Conservation (phyloP, 2,888 invertebrate genomes). For the Alsophila aescularia region DNA sequence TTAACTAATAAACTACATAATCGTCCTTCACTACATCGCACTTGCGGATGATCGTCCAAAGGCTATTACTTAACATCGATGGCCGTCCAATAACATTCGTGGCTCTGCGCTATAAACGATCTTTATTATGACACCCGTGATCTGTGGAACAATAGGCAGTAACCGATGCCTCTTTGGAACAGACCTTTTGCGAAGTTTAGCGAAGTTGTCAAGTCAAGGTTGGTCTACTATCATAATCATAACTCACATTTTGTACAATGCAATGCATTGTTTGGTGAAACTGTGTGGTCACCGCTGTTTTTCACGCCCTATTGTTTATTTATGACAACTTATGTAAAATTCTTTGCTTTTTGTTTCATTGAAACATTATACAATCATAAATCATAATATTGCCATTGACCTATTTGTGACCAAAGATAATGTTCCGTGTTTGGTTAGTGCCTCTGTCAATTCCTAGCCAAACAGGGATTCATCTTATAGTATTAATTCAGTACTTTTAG, state of each 20-base stretch:
- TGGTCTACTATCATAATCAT: slow-evolving; percentile 5
- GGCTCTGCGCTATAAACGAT: slow-evolving; percentile 42
- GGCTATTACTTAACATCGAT: slow-evolving; percentile 25
- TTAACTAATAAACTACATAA: background rate
- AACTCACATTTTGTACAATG: slow-evolving; percentile 7
- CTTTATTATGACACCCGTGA: slow-evolving; percentile 50
- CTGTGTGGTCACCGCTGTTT: background rate
- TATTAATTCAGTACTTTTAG: no score
- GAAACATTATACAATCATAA: background rate
- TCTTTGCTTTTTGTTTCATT: background rate
- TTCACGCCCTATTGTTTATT: background rate
- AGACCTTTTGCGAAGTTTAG: slow-evolving; percentile 43
- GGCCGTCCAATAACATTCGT: slow-evolving; percentile 16
- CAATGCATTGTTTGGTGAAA: background rate
- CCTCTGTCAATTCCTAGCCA: no score
- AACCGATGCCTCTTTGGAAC: slow-evolving; percentile 44
- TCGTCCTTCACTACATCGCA: background rate
- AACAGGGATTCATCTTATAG: no score
- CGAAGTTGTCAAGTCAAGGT: slow-evolving; percentile 31
- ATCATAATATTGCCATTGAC: no score
- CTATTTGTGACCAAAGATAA: no score
- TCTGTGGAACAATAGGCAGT: slow-evolving; percentile 58
- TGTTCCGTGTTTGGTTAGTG: no score
- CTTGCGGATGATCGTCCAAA: slow-evolving; percentile 14
- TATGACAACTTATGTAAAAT: background rate